A percentile compares a stretch with the other conserved stretches of the same genome.
Evolutionary conservation across 2,797 vertebrate genomes (phyloP).

Genomic region (Rhinophrynus dorsalis): DNA sequence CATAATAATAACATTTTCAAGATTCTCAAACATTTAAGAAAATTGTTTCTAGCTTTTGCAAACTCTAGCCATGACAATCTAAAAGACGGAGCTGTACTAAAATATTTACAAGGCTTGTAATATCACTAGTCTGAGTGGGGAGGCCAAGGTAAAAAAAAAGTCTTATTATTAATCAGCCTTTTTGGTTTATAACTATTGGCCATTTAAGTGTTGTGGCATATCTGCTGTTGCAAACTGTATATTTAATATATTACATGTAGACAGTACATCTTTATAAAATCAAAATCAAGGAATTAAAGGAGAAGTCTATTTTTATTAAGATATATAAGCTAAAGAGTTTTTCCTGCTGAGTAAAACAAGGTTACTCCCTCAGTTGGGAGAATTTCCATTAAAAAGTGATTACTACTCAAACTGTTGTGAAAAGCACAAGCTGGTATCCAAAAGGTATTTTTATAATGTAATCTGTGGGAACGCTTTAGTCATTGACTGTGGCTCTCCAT

Average conservation of each 20-base stretch:
- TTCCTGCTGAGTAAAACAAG: too few species aligned
- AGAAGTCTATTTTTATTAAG: too few species aligned
- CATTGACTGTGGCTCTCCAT: too few species aligned
- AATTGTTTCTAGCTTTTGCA: conserved; percentile 64
- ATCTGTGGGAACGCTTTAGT: too few species aligned
- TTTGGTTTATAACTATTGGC: conserved; percentile 61
- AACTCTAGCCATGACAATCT: conserved; percentile 67
- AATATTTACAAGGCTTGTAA: conserved; percentile 68
- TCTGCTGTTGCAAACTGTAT: too few species aligned
- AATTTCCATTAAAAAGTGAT: too few species aligned
- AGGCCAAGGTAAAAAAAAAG: conserved; percentile 64
- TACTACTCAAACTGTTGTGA: conserved; percentile 53
- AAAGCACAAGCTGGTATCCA: background rate
- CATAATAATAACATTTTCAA: conserved; percentile 64
- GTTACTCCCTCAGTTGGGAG: too few species aligned
- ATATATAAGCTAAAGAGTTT: too few species aligned
- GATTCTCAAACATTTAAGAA: conserved; percentile 68
- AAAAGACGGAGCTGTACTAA: conserved; percentile 66
- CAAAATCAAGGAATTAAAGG: too few species aligned
- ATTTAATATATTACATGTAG: conserved; percentile 64
- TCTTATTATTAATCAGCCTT: too few species aligned
- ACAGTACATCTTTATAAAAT: too few species aligned
- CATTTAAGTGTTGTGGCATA: conserved; percentile 62
- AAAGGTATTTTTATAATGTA: too few species aligned
- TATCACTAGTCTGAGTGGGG: conserved; percentile 62